Base-by-base conservation (phyloP, 2,113 vertebrate genomes). In the Acanthisitta chloris region DNA sequence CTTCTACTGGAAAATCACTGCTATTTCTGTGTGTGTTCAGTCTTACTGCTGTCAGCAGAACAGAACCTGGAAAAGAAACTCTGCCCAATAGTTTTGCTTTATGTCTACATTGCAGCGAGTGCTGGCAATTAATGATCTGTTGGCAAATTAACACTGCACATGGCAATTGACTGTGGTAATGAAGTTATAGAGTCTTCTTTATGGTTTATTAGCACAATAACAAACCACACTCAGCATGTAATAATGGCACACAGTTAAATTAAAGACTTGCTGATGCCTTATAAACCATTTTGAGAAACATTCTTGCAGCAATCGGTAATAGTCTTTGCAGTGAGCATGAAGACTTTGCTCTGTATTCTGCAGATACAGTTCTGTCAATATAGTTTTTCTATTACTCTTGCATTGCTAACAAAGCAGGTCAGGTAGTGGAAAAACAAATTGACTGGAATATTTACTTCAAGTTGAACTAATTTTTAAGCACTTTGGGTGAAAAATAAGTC, bases 121-220 rank as follows among this genome's bases (percentile, higher is more conserved):
- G 74, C 52, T 0, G 17, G 52, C 92, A 96, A 92, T 96, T 94
- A 93, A 94, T 96, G 94, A 95, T 94, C 93, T 93, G 94, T 77
- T 91, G 94, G 92, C 92, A 96, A 97, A 96, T 95, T 95, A 95
- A 96, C 81, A 64, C 55, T 61, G 93, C 90, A 96, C 94, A 95
- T 90, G 94, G 88, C 93, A 96, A 97, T 97, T 97, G 95, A 96
- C 94, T 94, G 88, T 84, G 69, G 86, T 96, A 96, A 97, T 97
- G 95, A 96, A 97, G 97, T 97, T 96, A 96, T 81, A 91, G 90
- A 95, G 78, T 91, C 77, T 95, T 94, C 90, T 97, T 97, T 97
- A 96, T 96, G 96, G 93, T 96, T 97, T 97, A 96, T 97, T 97
- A 96, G 94, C 95, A 96, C 85, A 96, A 97, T 96, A 96, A 96